Evolutionary conservation across 2,113 vertebrate species (phyloP).

Genomic region (Rhynchomys soricoides): DNA sequence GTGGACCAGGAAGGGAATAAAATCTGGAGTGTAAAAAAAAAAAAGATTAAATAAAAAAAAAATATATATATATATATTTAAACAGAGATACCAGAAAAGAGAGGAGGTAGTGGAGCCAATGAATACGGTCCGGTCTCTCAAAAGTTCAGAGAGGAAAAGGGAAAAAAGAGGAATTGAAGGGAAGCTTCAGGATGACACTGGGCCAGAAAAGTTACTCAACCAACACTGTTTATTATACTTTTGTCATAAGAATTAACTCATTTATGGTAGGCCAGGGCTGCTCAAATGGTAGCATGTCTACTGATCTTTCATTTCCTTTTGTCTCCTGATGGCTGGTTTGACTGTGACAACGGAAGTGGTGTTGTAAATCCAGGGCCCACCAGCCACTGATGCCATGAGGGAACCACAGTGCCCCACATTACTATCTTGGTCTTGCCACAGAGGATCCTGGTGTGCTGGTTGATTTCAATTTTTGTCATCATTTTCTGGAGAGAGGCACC

Average conservation of each 20-base stretch:
- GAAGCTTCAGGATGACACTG: neutral
- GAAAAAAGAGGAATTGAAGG: neutral
- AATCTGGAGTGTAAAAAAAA: no score
- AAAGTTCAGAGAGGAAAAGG: conserved; percentile 17
- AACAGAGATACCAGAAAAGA: neutral
- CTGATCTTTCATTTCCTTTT: neutral
- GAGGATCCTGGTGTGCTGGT: neutral
- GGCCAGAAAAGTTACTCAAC: neutral
- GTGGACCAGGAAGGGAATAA: no score
- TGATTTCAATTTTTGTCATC: neutral
- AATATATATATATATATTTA: no score
- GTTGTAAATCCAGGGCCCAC: neutral
- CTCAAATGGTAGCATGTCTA: neutral
- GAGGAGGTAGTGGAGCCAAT: neutral
- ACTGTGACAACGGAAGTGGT: neutral
- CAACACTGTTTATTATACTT: neutral
- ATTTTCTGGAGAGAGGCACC: neutral
- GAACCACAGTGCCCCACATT: neutral
- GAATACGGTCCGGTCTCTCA: neutral
- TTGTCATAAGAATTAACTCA: neutral
- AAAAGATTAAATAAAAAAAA: no score
- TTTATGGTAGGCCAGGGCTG: neutral
- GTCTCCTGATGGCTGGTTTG: neutral
- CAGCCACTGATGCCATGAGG: neutral
- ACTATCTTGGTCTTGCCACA: neutral